Evolutionary conservation across 2,113 vertebrate genomes (phyloP), one percentile per base, ranked within the genome.

Genomic region (Fulmarus glacialis): DNA sequence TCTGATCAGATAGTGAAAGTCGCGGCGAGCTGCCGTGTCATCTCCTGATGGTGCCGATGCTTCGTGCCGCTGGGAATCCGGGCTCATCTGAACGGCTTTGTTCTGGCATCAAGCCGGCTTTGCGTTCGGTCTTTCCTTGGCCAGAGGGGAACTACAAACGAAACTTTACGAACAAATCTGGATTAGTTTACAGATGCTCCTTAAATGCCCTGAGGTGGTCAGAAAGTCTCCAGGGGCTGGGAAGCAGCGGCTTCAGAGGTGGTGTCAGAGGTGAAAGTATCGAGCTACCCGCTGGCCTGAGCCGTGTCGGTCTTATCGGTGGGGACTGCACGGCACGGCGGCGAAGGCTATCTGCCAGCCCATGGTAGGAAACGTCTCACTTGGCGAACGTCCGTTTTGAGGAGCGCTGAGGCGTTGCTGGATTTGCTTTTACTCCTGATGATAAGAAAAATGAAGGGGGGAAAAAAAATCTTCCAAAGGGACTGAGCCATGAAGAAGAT

Each of bases 1-100:
- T 89, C 85, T 81, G 95, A 97, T 96, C 91, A 94, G 95, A 96
- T 87, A 96, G 93, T n/a, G 78, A 96, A 90, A 96, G 87, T 82
- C 55, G 1, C 18, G 21, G 95, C 1, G 14, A 93, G 66, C 71
- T 95, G 84, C 94, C 11, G 11, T 77, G 89, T 94, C 93, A 92
- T 85, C 94, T 95, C 64, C 83, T 62, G 83, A 18, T 3, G 45
- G 50, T 79, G 90, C 53, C 2, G 2, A 47, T 24, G 82, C 45
- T 92, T 80, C 7, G 3, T 43, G 84, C 63, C 2, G 5, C 81
- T 58, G 87, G 88, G 86, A 75, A 89, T 64, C 40, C 1, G 0
- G 36, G 70, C 53, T 71, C 84, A 8, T 11, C 74, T 43, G 40
- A 93, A 90, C 63, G 60, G 11, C 94, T 97, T 97, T 93, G 78